Conservation (phyloP, 2,113 vertebrate genomes). For the Atlantisia rogersi region DNA sequence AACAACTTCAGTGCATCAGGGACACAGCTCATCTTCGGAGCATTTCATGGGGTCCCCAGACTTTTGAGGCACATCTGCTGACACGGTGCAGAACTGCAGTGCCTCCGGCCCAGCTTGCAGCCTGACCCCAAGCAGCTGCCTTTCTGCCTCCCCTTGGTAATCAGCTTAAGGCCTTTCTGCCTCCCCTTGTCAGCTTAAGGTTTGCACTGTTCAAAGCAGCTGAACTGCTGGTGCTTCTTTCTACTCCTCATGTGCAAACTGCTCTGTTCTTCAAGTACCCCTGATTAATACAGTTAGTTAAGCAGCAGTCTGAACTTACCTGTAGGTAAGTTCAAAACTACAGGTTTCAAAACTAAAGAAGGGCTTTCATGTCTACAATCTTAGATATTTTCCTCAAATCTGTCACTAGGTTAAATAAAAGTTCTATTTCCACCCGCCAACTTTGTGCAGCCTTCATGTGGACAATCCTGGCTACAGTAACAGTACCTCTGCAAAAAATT, state of each 20-base stretch:
- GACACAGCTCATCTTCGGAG: rapidly evolving
- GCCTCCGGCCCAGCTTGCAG: not conserved
- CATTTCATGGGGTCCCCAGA: not conserved
- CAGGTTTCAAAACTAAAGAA: not conserved
- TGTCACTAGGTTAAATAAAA: not conserved
- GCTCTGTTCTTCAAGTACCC: not conserved
- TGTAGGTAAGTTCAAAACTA: not conserved
- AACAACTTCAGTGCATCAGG: not conserved
- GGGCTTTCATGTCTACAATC: not conserved
- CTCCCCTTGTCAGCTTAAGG: not conserved
- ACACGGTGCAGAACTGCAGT: not conserved
- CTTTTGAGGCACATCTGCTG: not conserved
- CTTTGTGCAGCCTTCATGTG: not conserved
- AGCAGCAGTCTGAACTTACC: not conserved
- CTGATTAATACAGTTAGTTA: not conserved
- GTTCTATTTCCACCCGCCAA: not conserved
- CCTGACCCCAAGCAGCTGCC: not conserved
- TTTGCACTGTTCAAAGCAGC: not conserved
- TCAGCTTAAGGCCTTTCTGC: not conserved
- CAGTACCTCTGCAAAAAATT: not conserved
- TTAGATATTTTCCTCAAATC: not conserved
- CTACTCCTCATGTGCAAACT: not conserved
- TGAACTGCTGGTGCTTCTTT: not conserved
- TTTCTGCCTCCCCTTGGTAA: not conserved
- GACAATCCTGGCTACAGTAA: not conserved